Conservation (phyloP, 2,888 invertebrate species). For the Polydrusus tereticollis region DNA sequence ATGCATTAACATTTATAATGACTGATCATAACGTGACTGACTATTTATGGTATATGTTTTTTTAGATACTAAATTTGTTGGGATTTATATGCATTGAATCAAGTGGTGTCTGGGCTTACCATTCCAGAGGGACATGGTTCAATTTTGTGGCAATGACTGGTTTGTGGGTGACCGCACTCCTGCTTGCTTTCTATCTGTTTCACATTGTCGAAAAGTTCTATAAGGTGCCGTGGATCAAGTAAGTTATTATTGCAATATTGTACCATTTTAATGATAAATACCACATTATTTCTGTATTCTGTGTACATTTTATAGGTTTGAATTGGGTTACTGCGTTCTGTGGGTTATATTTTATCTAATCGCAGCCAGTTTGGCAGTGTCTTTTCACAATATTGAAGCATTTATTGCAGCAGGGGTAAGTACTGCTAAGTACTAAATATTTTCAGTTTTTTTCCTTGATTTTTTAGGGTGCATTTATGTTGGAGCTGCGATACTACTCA, state of each 20-base stretch:
- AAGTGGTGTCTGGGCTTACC: slow-evolving; percentile 59
- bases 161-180: slow-evolving; percentile 86
- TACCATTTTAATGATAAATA: neutral
- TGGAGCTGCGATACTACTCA: too few relatives aligned
- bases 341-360: slow-evolving; percentile 84
- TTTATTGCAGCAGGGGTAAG: slow-evolving; percentile 83
- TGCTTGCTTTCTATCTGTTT: slow-evolving; percentile 85
- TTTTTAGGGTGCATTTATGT: too few relatives aligned
- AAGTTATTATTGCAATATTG: slow-evolving; percentile 7
- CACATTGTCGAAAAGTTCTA: slow-evolving; percentile 88
- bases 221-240: slow-evolving; percentile 87
- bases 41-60: slow-evolving; percentile 44
- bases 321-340: slow-evolving; percentile 80
- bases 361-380: slow-evolving; percentile 78
- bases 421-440: too few relatives aligned
- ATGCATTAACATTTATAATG: neutral
- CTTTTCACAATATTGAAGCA: slow-evolving; percentile 71
- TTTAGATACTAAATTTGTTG: slow-evolving; percentile 76
- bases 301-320: slow-evolving; percentile 68
- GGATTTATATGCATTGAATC: slow-evolving; percentile 87
- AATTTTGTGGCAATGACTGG: slow-evolving; percentile 85
- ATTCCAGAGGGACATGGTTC: slow-evolving; percentile 79
- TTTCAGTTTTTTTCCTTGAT: too few relatives aligned
- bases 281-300: too few relatives aligned
- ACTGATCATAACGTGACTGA: too few relatives aligned